These are phyloP conservation scores for Drosophila bocki DNA, from an alignment of 1,140 invertebrate genomes.

Conservation along the genomic window DNA sequence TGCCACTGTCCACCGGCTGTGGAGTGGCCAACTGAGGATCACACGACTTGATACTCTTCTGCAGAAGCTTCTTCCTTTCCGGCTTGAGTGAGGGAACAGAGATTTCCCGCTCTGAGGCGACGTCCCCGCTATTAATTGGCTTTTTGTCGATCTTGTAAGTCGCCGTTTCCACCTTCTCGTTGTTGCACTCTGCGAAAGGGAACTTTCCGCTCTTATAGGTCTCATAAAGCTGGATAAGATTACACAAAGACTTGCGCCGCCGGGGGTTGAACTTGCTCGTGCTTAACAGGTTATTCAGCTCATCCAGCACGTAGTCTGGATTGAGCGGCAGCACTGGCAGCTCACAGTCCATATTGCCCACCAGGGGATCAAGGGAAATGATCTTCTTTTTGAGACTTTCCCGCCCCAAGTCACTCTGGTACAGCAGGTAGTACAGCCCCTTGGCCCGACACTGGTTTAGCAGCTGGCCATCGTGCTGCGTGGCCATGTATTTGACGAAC, in stretches of 20 bases:
- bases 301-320: slow-evolving; percentile 65
- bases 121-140: too few species aligned
- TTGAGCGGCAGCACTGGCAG: slow-evolving; percentile 89
- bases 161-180: too few species aligned
- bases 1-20: too few species aligned
- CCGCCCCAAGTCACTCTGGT: slow-evolving; percentile 90
- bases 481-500: slow-evolving; percentile 87
- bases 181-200: slow-evolving; percentile 75
- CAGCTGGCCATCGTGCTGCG: slow-evolving; percentile 86
- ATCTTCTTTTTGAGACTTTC: slow-evolving; percentile 66
- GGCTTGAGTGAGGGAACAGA: too few species aligned
- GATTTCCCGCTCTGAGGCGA: too few species aligned
- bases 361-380: slow-evolving; percentile 89
- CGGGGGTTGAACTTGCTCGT: slow-evolving; percentile 64
- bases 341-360: slow-evolving; percentile 90
- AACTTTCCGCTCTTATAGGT: slow-evolving; percentile 87
- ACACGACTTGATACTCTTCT: too few species aligned
- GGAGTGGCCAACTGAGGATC: too few species aligned
- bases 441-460: slow-evolving; percentile 87
- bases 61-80: too few species aligned
- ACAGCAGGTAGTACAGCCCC: slow-evolving; percentile 90
- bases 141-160: too few species aligned
- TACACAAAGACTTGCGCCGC: slow-evolving; percentile 60
- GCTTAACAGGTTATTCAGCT: slow-evolving; percentile 58
- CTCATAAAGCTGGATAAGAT: slow-evolving; percentile 66